phyloP scores from a whole-genome alignment of 2,888 invertebrate genomes.

The Papilio elwesi region DNA sequence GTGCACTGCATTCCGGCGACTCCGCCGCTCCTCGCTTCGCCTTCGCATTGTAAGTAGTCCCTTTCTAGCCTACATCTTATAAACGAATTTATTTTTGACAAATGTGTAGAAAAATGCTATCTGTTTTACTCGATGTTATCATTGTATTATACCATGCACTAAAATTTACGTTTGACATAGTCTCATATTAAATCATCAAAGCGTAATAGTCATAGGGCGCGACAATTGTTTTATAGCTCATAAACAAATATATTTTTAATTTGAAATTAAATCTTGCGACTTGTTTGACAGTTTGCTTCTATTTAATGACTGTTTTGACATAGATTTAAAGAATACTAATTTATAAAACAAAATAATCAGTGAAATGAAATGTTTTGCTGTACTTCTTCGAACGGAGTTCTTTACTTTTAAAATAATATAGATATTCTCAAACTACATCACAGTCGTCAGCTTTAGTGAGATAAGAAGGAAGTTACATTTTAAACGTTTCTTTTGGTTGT shows the following conservation, averaged over 20 bases:
- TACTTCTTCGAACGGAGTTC: neutral
- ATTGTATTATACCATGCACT: slow-evolving; percentile 54
- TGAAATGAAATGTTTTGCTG: neutral
- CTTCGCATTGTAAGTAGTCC: slow-evolving; percentile 68
- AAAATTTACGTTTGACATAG: slow-evolving; percentile 55
- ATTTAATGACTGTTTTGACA: too few species aligned
- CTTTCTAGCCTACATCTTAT: slow-evolving; percentile 25
- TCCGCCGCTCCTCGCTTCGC: slow-evolving; percentile 57
- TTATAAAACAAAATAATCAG: neutral
- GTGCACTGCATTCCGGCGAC: slow-evolving; percentile 65
- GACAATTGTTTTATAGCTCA: slow-evolving; percentile 11
- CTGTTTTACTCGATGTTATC: slow-evolving; percentile 61
- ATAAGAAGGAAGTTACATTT: neutral
- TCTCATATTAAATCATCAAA: slow-evolving; percentile 37
- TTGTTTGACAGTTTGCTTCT: too few species aligned
- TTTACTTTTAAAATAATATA: too few species aligned
- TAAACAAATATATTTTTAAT: too few species aligned
- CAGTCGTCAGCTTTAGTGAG: neutral
- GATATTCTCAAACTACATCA: neutral
- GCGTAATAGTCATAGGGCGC: neutral
- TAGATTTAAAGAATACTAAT: too few species aligned
- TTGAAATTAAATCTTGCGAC: too few species aligned
- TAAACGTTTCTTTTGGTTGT: neutral
- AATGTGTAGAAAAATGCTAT: slow-evolving; percentile 47
- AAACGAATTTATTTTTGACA: neutral